A percentile compares a stretch with the other conserved stretches of the same genome.
Evolutionary conservation across 2,797 vertebrate species (phyloP).

Genomic region (Buphagus erythrorhynchus): DNA sequence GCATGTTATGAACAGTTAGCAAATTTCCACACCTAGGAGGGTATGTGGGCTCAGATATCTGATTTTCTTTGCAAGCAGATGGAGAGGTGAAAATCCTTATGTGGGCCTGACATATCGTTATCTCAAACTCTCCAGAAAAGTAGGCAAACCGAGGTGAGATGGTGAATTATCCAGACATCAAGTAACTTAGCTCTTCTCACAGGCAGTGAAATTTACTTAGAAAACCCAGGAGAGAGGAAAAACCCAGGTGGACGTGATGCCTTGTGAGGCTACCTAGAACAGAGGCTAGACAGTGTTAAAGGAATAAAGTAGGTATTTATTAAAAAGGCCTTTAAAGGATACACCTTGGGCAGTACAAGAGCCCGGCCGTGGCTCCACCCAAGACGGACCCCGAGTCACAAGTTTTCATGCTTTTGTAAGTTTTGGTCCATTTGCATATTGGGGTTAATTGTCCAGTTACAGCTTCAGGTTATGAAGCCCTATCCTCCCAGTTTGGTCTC

Average conservation of each 20-base stretch:
- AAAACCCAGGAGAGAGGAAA: not conserved
- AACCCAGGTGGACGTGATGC: not conserved
- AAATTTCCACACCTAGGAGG: not conserved
- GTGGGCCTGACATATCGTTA: not conserved
- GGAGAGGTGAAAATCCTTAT: conserved; percentile 16
- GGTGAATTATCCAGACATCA: not conserved
- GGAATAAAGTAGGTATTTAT: too few species aligned
- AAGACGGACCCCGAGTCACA: too few species aligned
- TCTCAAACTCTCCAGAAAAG: not conserved
- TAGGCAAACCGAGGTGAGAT: not conserved
- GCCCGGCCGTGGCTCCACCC: too few species aligned
- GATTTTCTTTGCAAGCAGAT: conserved; percentile 31
- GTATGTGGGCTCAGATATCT: not conserved
- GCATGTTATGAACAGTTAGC: conserved; percentile 48
- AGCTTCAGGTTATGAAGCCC: too few species aligned
- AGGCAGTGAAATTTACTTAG: not conserved
- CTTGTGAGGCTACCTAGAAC: too few species aligned
- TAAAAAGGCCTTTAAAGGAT: too few species aligned
- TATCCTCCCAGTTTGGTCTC: too few species aligned
- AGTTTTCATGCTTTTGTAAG: too few species aligned
- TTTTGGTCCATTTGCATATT: too few species aligned
- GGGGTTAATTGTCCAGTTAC: too few species aligned
- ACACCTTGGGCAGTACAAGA: too few species aligned
- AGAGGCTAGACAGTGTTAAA: too few species aligned
- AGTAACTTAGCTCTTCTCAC: not conserved